Evolutionary conservation across 2,888 invertebrate genomes (phyloP).

Genomic region (Autographa pulchrina): DNA sequence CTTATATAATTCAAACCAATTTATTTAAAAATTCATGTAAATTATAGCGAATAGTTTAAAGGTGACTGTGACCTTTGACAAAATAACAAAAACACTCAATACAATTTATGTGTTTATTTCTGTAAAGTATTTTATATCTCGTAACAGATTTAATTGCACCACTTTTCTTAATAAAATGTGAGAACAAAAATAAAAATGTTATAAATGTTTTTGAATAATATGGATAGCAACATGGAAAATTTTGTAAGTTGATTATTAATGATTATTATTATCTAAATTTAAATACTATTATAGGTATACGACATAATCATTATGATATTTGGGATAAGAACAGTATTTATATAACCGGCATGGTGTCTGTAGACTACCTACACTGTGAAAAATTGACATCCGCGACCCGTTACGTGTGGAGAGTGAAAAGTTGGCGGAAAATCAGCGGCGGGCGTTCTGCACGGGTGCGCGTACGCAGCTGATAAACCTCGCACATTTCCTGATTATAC

Average conservation of each 20-base stretch:
- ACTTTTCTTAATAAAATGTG: neutral
- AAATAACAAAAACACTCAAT: conserved; percentile 3
- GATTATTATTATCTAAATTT: no score
- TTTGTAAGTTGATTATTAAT: no score
- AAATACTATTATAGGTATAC: conserved; percentile 1
- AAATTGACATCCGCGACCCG: conserved; percentile 41
- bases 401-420: conserved; percentile 56
- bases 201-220: no score
- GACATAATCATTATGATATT: conserved; percentile 29
- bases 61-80: conserved; percentile 45
- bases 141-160: neutral
- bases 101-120: neutral
- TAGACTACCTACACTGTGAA: conserved; percentile 21
- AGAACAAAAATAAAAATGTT: conserved; percentile 2
- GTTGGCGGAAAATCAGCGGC: conserved; percentile 54
- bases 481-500: conserved; percentile 72
- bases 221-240: no score
- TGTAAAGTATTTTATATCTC: neutral
- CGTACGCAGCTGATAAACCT: conserved; percentile 59
- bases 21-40: conserved; percentile 45
- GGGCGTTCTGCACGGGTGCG: conserved; percentile 67
- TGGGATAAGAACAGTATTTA: conserved; percentile 35
- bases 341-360: conserved; percentile 32
- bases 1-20: conserved; percentile 56
- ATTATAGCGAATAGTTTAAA: conserved; percentile 44